Conservation (phyloP, 2,797 vertebrate genomes). For the Sebastes baramenuke region DNA sequence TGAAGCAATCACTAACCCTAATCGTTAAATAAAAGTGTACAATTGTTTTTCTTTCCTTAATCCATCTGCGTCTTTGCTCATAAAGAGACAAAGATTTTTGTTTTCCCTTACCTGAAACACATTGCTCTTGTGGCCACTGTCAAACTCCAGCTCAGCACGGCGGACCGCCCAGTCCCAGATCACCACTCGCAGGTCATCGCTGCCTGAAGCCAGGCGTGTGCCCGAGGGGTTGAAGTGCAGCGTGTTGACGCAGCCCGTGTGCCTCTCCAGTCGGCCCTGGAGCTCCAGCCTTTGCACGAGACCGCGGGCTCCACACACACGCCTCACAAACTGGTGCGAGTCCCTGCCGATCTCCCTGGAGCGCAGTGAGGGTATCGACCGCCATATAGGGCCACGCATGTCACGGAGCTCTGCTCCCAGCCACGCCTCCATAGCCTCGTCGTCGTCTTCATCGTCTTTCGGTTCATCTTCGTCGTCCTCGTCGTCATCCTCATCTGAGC, state of each 20-base stretch:
- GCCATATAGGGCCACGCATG: conserved; percentile 87
- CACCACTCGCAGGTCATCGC: conserved; percentile 93
- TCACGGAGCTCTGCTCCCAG: conserved; percentile 89
- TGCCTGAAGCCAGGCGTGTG: conserved; percentile 93
- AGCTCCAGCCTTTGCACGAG: conserved; percentile 93
- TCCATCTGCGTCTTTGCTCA: background rate
- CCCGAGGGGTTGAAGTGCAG: conserved; percentile 97
- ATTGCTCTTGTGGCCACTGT: conserved; percentile 97
- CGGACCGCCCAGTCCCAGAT: conserved; percentile 95
- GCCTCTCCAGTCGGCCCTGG: conserved; percentile 91
- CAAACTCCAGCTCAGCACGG: conserved; percentile 90
- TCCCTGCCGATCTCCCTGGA: conserved; percentile 87
- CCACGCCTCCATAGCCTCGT: conserved; percentile 93
- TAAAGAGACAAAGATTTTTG: background rate
- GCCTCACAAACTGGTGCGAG: conserved; percentile 87
- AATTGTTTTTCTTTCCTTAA: background rate
- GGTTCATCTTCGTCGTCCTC: conserved; percentile 71
- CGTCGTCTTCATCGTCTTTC: conserved; percentile 86
- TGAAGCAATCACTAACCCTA: background rate
- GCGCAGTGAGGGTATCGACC: conserved; percentile 87
- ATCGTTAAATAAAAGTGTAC: background rate
- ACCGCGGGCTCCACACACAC: conserved; percentile 90
- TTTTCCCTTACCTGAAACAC: conserved; percentile 91
- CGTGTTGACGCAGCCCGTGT: conserved; percentile 97
- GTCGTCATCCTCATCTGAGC: conserved; percentile 79